Conservation (phyloP, 2,888 invertebrate genomes). For the Mythimna albipuncta region DNA sequence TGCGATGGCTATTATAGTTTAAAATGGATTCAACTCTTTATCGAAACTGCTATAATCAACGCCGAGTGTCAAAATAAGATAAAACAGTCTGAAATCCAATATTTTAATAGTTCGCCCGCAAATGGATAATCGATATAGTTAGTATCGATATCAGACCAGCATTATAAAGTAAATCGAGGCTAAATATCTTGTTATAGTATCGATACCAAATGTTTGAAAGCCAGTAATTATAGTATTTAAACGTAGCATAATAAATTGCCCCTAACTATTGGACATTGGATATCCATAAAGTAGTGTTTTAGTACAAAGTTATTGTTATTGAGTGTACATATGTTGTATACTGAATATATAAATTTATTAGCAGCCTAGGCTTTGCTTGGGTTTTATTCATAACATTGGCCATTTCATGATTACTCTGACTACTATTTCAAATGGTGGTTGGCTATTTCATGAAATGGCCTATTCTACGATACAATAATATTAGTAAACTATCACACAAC, state of each 20-base stretch:
- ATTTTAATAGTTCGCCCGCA: constrained; percentile 8
- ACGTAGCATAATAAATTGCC: constrained; percentile 26
- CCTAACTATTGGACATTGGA: constrained; percentile 17
- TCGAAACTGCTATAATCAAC: background rate
- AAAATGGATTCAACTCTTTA: background rate
- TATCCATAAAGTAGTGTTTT: constrained; percentile 2
- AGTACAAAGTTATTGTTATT: background rate
- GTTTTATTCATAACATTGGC: no score
- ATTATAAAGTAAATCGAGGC: constrained; percentile 15
- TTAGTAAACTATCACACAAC: no score
- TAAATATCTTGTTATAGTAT: constrained; percentile 32
- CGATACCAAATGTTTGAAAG: constrained; percentile 14
- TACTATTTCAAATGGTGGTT: no score
- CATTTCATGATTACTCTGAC: no score
- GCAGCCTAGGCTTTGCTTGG: no score
- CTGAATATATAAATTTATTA: no score
- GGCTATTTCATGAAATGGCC: no score
- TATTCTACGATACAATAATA: no score
- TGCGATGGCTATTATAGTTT: no score
- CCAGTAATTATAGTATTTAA: constrained; percentile 22
- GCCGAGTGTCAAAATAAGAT: constrained; percentile 16
- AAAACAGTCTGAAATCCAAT: constrained; percentile 19
- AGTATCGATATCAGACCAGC: constrained; percentile 1
- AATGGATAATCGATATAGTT: constrained; percentile 15
- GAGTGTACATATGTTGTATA: no score